Evolutionary conservation across 2,888 invertebrate species (phyloP).

Genomic region (Nebria salina): DNA sequence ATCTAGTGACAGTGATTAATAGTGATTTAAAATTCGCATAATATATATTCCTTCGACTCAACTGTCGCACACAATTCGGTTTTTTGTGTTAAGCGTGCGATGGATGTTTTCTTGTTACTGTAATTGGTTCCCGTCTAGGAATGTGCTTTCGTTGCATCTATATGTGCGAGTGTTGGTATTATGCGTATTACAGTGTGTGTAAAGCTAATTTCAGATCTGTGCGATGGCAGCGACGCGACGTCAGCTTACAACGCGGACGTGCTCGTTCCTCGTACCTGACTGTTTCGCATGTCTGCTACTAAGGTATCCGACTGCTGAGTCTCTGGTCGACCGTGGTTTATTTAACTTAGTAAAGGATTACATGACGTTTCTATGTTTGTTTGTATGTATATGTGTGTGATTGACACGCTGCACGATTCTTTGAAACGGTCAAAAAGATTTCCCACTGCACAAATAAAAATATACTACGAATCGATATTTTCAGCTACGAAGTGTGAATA

Average conservation of each 20-base stretch:
- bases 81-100: background rate
- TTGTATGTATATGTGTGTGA: slow-evolving; percentile 8
- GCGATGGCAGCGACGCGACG: background rate
- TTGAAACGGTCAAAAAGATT: slow-evolving; percentile 23
- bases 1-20: slow-evolving; percentile 29
- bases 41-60: slow-evolving; percentile 6
- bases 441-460: background rate
- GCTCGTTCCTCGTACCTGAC: background rate
- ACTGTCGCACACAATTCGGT: background rate
- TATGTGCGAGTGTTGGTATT: background rate
- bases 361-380: background rate
- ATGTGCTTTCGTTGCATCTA: background rate
- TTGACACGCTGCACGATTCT: slow-evolving; percentile 26
- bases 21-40: slow-evolving; percentile 26
- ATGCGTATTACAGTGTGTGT: background rate
- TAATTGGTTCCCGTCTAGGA: slow-evolving; percentile 1
- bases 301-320: background rate
- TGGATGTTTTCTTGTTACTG: slow-evolving; percentile 1
- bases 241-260: slow-evolving; percentile 1
- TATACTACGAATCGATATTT: background rate
- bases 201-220: background rate
- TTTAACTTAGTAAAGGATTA: slow-evolving; percentile 12
- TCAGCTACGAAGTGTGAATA: background rate
- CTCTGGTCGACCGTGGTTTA: slow-evolving; percentile 7
- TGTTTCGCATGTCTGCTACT: background rate